These are phyloP conservation scores for Thymelicus acteon DNA, from an alignment of 2,888 invertebrate species.

Conservation along the genomic window DNA sequence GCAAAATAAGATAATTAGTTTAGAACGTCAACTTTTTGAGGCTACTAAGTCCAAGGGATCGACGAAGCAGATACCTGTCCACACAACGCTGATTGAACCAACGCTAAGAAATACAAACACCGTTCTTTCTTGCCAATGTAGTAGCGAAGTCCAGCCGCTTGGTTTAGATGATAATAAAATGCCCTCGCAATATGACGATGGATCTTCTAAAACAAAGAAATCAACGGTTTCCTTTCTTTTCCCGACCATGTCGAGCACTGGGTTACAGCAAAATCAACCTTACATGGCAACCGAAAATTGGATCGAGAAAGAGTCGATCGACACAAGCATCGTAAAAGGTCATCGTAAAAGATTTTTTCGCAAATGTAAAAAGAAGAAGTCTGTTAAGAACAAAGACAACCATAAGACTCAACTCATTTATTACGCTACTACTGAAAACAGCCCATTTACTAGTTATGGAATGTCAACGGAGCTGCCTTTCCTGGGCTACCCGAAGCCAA, in stretches of 20 bases:
- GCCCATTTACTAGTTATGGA: slow-evolving; percentile 46
- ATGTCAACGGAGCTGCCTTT: background rate
- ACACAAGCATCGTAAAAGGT: background rate
- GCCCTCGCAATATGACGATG: slow-evolving; percentile 30
- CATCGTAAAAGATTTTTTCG: slow-evolving; percentile 45
- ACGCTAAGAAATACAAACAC: background rate
- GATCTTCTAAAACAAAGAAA: slow-evolving; percentile 37
- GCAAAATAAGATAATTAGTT: slow-evolving; percentile 65
- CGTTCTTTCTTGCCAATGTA: slow-evolving; percentile 6
- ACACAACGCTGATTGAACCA: slow-evolving; percentile 14
- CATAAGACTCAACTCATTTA: slow-evolving; percentile 55
- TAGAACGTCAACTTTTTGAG: slow-evolving; percentile 65
- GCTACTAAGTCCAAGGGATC: slow-evolving; percentile 31
- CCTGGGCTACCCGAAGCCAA: background rate
- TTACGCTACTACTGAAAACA: slow-evolving; percentile 54
- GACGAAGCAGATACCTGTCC: slow-evolving; percentile 6
- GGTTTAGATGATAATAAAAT: background rate
- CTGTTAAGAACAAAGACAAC: slow-evolving; percentile 45
- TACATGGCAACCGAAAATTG: slow-evolving; percentile 1
- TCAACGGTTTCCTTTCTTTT: slow-evolving; percentile 42
- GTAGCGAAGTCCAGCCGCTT: slow-evolving; percentile 2
- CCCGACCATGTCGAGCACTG: slow-evolving; percentile 36
- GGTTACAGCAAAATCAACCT: slow-evolving; percentile 6
- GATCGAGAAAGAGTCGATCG: background rate
- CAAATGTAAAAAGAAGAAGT: slow-evolving; percentile 49